Evolutionary conservation across 1,140 invertebrate genomes (phyloP).

Genomic region (Ganaspis sp.): DNA sequence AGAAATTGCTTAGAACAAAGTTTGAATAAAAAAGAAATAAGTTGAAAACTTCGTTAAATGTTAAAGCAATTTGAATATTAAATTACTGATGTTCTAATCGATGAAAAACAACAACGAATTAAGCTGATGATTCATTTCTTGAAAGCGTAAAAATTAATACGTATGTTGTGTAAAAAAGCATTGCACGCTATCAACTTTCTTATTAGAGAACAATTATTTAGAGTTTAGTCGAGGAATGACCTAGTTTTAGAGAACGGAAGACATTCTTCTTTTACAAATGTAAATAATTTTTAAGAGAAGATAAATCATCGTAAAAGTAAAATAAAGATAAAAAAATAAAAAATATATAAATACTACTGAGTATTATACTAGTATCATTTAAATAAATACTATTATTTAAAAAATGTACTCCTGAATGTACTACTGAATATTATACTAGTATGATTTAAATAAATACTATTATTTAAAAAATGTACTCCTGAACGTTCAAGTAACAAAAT

Average conservation of each 20-base stretch:
- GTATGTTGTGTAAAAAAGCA: neutral
- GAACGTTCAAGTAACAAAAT: no score
- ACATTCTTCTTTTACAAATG: neutral
- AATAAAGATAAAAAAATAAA: neutral
- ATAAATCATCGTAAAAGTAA: neutral
- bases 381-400: no score
- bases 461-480: no score
- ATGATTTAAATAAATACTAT: no score
- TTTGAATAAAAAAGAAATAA: neutral
- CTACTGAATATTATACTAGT: no score
- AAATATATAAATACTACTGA: no score
- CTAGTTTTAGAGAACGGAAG: neutral
- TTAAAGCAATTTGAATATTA: neutral
- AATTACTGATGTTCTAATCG: neutral
- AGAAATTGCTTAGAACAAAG: neutral
- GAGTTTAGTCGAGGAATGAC: neutral
- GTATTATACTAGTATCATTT: no score
- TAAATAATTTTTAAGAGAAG: neutral
- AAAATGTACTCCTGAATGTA: no score
- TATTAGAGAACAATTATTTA: neutral
- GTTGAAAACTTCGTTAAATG: neutral
- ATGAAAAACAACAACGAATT: neutral
- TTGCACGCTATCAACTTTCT: neutral
- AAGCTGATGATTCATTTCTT: neutral
- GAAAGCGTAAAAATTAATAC: neutral